phyloP scores from a whole-genome alignment of 2,888 invertebrate species.

The Hirudinaria manillensis region DNA sequence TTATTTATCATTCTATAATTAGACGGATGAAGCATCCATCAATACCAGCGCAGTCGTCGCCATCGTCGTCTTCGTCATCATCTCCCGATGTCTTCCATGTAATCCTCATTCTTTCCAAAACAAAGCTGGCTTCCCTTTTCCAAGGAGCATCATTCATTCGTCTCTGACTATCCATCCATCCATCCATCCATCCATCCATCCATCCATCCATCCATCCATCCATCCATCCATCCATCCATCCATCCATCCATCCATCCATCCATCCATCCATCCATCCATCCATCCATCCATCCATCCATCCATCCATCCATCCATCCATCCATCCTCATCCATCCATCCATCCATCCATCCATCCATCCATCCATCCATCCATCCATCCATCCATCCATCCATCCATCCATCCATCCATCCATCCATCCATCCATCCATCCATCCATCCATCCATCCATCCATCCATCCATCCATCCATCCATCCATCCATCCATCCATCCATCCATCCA shows the following conservation, averaged over 20 bases:
- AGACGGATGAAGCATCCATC: too few relatives aligned
- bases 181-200: constrained; percentile 2
- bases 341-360: constrained; percentile 1
- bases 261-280: constrained; percentile 1
- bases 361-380: constrained; percentile 8
- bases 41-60: not conserved
- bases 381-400: constrained; percentile 2
- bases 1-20: too few relatives aligned
- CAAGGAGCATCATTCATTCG: too few relatives aligned
- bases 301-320: constrained; percentile 6
- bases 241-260: constrained; percentile 1
- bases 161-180: not conserved
- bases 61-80: constrained; percentile 23
- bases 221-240: constrained; percentile 2
- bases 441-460: constrained; percentile 4
- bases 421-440: constrained; percentile 5
- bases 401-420: constrained; percentile 2
- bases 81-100: not conserved
- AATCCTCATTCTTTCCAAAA: not conserved
- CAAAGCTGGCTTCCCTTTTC: too few relatives aligned
- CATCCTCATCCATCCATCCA: constrained; percentile 6
- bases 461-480: constrained; percentile 4
- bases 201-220: constrained; percentile 4
- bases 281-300: constrained; percentile 6
- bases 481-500: constrained; percentile 4